Percentiles rank a stretch among this genome's conserved stretches.
Conservation (phyloP, 2,888 invertebrate species). For the Unio delphinus region DNA sequence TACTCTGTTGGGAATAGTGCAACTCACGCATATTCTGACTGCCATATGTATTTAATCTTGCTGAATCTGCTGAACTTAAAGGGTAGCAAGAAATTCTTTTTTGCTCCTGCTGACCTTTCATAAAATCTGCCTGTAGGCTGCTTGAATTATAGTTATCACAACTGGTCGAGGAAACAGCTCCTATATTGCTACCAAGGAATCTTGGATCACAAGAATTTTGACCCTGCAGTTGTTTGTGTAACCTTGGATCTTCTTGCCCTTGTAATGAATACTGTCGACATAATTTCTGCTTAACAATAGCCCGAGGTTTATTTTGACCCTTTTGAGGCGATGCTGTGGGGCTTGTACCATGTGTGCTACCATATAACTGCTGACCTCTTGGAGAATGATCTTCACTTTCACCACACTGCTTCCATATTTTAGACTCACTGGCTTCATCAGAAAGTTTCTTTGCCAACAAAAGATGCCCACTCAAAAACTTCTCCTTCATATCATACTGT, state of each 20-base stretch:
- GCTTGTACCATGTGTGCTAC: background rate
- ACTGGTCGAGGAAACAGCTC: no score
- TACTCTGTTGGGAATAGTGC: no score
- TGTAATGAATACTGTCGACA: constrained; percentile 74
- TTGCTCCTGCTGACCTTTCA: no score
- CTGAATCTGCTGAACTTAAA: no score
- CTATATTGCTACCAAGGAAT: background rate
- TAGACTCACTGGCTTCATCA: constrained; percentile 69
- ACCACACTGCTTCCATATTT: constrained; percentile 69
- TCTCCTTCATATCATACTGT: constrained; percentile 20
- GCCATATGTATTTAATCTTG: no score
- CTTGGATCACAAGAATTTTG: constrained; percentile 36
- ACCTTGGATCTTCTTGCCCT: constrained; percentile 83
- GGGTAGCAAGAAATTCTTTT: no score
- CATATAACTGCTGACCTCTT: constrained; percentile 7
- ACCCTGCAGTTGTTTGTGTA: constrained; percentile 55
- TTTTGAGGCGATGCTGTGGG: constrained; percentile 2
- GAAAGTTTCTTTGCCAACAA: constrained; percentile 71
- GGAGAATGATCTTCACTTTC: constrained; percentile 1
- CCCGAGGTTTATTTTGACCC: constrained; percentile 5
- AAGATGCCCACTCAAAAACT: constrained; percentile 68
- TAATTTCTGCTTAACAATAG: constrained; percentile 22
- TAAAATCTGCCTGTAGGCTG: no score
- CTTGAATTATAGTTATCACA: no score
- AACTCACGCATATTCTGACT: no score